Evolutionary conservation across 1,140 invertebrate species (phyloP).

Genomic region (Bombus ignitus): DNA sequence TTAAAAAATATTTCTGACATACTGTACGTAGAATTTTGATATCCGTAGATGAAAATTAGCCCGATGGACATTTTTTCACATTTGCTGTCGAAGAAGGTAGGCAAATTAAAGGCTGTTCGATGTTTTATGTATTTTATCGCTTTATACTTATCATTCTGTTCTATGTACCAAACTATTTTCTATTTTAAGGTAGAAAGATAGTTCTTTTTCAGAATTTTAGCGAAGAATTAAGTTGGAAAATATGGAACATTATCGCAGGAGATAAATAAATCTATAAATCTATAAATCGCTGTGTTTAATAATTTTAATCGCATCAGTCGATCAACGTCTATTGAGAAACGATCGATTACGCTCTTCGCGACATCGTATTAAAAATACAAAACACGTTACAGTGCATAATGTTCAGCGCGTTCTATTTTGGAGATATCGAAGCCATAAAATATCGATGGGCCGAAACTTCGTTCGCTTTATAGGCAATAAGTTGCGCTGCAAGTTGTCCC

Average conservation of each 20-base stretch:
- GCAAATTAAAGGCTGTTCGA: too few species aligned
- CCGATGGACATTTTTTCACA: too few species aligned
- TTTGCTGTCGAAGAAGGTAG: too few species aligned
- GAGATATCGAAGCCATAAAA: background rate
- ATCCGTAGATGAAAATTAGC: too few species aligned
- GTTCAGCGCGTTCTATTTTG: background rate
- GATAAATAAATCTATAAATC: background rate
- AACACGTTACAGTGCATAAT: background rate
- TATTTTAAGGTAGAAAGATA: too few species aligned
- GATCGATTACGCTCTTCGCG: background rate
- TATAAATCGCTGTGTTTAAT: background rate
- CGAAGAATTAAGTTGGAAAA: too few species aligned
- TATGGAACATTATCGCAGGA: background rate
- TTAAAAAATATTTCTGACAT: too few species aligned
- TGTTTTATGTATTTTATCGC: too few species aligned
- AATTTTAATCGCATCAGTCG: background rate
- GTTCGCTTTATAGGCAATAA: background rate
- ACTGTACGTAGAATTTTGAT: too few species aligned
- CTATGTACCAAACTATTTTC: too few species aligned
- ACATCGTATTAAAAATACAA: constrained; percentile 5
- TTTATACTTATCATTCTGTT: too few species aligned
- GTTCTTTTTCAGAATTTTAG: too few species aligned
- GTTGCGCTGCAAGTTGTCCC: background rate
- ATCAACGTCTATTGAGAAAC: background rate
- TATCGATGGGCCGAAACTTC: background rate